A percentile compares a stretch with the other conserved stretches of the same genome.
phyloP scores from a whole-genome alignment of 1,140 invertebrate species.

The Eumaeus atala region DNA sequence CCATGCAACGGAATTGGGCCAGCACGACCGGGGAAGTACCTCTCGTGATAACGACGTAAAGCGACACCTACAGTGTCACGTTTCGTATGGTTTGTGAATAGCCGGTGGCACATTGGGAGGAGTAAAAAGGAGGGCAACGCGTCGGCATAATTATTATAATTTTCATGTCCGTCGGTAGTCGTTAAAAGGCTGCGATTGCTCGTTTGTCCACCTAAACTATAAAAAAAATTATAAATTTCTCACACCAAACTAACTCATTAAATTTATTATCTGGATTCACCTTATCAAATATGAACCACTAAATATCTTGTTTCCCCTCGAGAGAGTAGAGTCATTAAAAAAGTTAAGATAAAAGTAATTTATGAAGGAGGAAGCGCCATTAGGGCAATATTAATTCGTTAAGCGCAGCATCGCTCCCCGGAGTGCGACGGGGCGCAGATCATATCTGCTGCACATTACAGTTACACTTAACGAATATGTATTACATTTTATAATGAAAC shows the following conservation, averaged over 20 bases:
- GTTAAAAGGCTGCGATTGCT: too few relatives aligned
- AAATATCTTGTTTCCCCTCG: slow-evolving; percentile 26
- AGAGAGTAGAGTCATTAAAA: slow-evolving; percentile 27
- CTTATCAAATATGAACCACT: slow-evolving; percentile 6
- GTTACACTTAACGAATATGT: not conserved
- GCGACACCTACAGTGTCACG: too few relatives aligned
- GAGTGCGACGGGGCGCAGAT: slow-evolving; percentile 3
- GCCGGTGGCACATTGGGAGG: too few relatives aligned
- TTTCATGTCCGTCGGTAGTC: too few relatives aligned
- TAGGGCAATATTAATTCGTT: slow-evolving; percentile 46
- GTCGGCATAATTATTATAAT: too few relatives aligned
- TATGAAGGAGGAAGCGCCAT: slow-evolving; percentile 39
- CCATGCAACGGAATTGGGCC: too few relatives aligned
- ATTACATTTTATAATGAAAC: not conserved
- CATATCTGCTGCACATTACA: slow-evolving; percentile 16
- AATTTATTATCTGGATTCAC: not conserved
- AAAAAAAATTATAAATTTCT: too few relatives aligned
- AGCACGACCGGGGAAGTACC: too few relatives aligned
- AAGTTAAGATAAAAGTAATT: slow-evolving; percentile 47
- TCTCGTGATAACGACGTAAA: too few relatives aligned
- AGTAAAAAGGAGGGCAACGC: too few relatives aligned
- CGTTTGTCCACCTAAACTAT: too few relatives aligned
- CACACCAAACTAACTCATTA: slow-evolving; percentile 1
- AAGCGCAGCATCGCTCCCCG: slow-evolving; percentile 22
- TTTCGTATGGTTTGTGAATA: too few relatives aligned